Evolutionary conservation across 2,797 vertebrate species (phyloP), one percentile per base, ranked within the genome.

Genomic region (Gobionotothen gibberifrons): DNA sequence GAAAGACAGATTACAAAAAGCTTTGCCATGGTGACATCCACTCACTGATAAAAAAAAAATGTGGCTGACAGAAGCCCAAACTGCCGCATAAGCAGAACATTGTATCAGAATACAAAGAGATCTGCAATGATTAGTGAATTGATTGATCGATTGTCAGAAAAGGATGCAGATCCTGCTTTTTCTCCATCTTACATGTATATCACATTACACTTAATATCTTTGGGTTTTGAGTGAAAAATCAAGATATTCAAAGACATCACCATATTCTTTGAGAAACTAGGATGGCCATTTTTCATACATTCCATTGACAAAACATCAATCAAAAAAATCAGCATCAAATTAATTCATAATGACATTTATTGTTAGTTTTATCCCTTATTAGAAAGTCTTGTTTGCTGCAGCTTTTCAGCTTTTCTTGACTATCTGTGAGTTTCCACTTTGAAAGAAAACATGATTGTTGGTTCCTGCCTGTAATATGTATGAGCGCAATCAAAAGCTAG

Each of bases 401-500:
- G 32, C 12, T 55, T 70, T 55, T 42, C 5, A 67, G 26, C 26
- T 26, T 26, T 26, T 26, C 26, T 26, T 26, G 26, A 26, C 26
- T 22, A 1, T 42, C 16, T 51, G 12, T 26, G 16, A 49, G 16
- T 22, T 44, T 62, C 29, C 29, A 12, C 32, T n/a, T 48, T 43
- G 43, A 26, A 68, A 56, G 52, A 5, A 1, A 42, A 43, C 15
- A 54, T 57, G 9, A 22, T 19, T 11, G 0, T 14, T 15, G 22
- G 40, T 57, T 61, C 55, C 36, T 65, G 32, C 9, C 47, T 32
- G 12, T 9, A 26, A 32, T 43, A 29, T 13, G 36, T 22, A 29
- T 32, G 19, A 64, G 47, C 29, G 19, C 15, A 54, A 11, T 51
- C 10, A 66, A 58, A 57, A 44, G 54, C 16, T 61, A 17, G n/a